Conservation (phyloP, 2,888 invertebrate genomes). For the Hemistola chrysoprasaria region DNA sequence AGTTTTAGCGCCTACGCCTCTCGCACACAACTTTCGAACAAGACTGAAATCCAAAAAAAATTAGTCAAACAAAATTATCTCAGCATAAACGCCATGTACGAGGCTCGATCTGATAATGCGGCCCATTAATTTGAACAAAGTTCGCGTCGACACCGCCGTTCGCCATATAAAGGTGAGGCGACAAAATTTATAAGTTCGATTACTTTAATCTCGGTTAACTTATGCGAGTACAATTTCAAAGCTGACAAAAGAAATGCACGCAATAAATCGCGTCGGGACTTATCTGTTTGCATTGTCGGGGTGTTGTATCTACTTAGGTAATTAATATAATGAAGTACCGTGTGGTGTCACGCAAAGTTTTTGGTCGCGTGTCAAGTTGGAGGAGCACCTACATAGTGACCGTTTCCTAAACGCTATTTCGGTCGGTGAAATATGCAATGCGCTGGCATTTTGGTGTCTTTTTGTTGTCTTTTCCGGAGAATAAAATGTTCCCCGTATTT, state of each 20-base stretch:
- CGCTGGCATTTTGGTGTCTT: constrained; percentile 43
- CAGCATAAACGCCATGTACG: constrained; percentile 81
- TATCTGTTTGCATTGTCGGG: constrained; percentile 62
- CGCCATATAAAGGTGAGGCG: constrained; percentile 80
- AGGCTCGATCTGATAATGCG: constrained; percentile 79
- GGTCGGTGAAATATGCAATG: constrained; percentile 54
- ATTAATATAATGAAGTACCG: constrained; percentile 78
- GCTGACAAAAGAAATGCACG: constrained; percentile 83
- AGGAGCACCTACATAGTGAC: constrained; percentile 36
- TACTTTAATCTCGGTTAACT: constrained; percentile 82
- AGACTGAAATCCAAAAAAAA: constrained; percentile 59
- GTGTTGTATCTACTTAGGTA: constrained; percentile 46
- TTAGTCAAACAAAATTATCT: constrained; percentile 76
- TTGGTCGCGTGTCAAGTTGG: constrained; percentile 59
- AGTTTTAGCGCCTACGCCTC: constrained; percentile 43
- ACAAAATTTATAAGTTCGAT: constrained; percentile 83
- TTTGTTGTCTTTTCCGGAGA: constrained; percentile 33
- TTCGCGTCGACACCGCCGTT: constrained; percentile 78
- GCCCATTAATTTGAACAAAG: constrained; percentile 81
- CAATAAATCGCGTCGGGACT: constrained; percentile 72
- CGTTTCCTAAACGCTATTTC: constrained; percentile 53
- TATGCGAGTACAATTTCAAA: constrained; percentile 82
- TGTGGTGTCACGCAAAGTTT: constrained; percentile 65
- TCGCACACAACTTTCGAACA: constrained; percentile 37
- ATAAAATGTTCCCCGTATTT: constrained; percentile 18